A percentile compares a stretch with the other conserved stretches of the same genome.
Evolutionary conservation across 2,888 invertebrate species (phyloP).

Genomic region (Oasisia sp.): DNA sequence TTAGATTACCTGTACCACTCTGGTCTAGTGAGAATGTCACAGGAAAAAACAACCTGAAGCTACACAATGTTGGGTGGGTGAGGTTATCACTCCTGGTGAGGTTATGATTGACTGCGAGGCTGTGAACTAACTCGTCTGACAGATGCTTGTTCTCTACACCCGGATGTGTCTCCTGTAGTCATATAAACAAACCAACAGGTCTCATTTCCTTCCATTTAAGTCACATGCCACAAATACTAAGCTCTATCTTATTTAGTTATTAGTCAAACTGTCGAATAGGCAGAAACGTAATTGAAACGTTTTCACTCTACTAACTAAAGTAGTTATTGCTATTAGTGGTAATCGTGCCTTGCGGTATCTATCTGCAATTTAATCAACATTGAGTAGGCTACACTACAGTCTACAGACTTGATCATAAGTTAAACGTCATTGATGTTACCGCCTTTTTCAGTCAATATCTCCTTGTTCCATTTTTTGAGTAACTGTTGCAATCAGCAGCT

Average conservation of each 20-base stretch:
- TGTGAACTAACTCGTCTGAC: not conserved
- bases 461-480: no score
- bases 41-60: not conserved
- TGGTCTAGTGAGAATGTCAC: not conserved
- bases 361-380: no score
- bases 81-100: not conserved
- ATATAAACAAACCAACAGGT: no score
- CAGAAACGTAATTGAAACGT: not conserved
- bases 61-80: not conserved
- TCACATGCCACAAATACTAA: not conserved
- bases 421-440: no score
- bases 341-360: no score
- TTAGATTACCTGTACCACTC: not conserved
- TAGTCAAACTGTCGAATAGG: not conserved
- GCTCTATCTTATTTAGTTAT: not conserved
- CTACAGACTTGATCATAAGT: no score
- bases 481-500: no score
- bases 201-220: not conserved
- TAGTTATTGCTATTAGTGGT: no score
- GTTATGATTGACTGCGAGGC: not conserved
- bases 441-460: no score
- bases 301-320: no score
- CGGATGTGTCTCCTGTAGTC: not conserved
- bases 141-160: not conserved
- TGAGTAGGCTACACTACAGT: no score